Base-by-base conservation (phyloP, 2,797 vertebrate species). In the Rhinella marina region DNA sequence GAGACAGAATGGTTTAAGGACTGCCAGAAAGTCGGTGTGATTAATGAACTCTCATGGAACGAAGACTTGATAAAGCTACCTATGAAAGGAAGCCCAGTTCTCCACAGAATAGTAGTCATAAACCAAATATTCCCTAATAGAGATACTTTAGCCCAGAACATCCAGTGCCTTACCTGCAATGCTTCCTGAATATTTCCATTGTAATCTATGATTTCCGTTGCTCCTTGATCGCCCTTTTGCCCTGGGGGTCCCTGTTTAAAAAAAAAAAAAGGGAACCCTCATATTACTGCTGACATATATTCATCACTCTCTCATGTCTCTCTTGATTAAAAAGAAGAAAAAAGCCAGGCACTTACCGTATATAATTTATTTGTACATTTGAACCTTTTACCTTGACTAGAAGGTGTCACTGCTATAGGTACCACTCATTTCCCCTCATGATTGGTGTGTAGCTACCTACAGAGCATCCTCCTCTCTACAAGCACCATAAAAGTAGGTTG, bases 151-250 rank as follows among this genome's bases (percentile, higher is more conserved):
- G 19, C 6, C 77, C 2, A 17, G 9, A 81, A 54, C 32, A 56
- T 70, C 41, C 19, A 27, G 83, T 90, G 85, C 88, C 97, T 91
- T 92, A 97, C 98, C 98, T 99, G 97, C 89, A 99, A 94, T 77
- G 98, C 98, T 93, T 99, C 97, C 50, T 98, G 97, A 90, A 99
- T 98, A 92, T 98, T 99, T 92, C 98, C 98, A 48, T 98, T 99
- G 94, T 99, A 98, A 93, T 99, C 97, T 89, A 99, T 98, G 92
- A 99, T 99, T 93, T 99, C 98, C 0, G 98, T 99, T 89, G 97
- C 94, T 88, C 98, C 98, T 93, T 96, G 97, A 79, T 99, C 98
- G 81, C 98, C 98, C 92, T 99, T 99, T 93, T 98, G 97, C 86
- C 98, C 98, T 12, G 98, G 96, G 78, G 96, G 97, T 12, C 98